phyloP scores from a whole-genome alignment of 2,797 vertebrate species.

The Pangasius macronema region DNA sequence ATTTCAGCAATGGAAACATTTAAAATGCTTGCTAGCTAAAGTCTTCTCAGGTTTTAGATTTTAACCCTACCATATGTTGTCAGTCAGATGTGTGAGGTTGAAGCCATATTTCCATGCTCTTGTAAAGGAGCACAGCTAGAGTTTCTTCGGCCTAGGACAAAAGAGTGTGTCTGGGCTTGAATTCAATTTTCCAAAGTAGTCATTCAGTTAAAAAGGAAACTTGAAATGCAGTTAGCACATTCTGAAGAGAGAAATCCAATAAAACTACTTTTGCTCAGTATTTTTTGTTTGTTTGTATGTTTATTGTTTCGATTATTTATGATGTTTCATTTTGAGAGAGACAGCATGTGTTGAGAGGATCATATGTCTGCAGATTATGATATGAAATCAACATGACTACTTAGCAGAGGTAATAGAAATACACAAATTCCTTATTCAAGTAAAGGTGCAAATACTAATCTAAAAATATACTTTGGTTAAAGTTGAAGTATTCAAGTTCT shows the following conservation, averaged over 20 bases:
- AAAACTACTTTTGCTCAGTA: background rate
- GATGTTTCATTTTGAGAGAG: background rate
- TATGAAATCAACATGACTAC: background rate
- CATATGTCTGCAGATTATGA: background rate
- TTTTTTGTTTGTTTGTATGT: background rate
- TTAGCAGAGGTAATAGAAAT: background rate
- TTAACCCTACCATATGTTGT: conserved; percentile 42
- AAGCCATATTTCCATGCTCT: conserved; percentile 35
- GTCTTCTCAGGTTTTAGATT: conserved; percentile 30
- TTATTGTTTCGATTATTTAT: background rate
- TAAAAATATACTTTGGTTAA: background rate
- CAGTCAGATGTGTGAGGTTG: conserved; percentile 28
- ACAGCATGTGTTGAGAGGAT: background rate
- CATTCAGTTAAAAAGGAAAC: conserved; percentile 18
- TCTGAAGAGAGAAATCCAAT: background rate
- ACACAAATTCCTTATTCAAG: background rate
- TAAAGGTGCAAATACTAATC: background rate
- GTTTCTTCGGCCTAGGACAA: conserved; percentile 29
- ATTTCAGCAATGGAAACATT: conserved; percentile 39
- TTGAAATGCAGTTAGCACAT: conserved; percentile 10
- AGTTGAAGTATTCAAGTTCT: background rate
- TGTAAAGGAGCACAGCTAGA: conserved; percentile 31
- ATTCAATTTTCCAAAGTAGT: conserved; percentile 36
- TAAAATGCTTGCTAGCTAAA: conserved; percentile 36
- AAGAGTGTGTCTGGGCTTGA: conserved; percentile 21